phyloP scores from a whole-genome alignment of 2,797 vertebrate genomes.

The Hypotaenidia okinawae region DNA sequence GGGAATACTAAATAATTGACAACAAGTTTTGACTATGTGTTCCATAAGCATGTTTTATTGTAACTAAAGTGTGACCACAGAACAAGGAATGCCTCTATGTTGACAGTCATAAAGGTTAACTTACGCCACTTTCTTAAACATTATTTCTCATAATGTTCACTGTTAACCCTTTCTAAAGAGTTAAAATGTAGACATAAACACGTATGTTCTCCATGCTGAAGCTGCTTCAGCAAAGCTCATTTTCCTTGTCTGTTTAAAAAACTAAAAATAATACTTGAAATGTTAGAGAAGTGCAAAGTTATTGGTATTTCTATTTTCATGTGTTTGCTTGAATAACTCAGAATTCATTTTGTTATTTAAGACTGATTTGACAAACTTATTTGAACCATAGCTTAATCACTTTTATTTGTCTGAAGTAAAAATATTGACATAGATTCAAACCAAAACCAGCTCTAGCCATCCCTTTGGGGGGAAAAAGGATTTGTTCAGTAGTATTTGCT shows the following conservation, averaged over 20 bases:
- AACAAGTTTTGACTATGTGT: slow-evolving; percentile 72
- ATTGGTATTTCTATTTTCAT: slow-evolving; percentile 15
- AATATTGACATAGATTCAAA: slow-evolving; percentile 52
- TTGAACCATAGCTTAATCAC: slow-evolving; percentile 46
- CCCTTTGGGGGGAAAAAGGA: neutral
- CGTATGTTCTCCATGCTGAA: slow-evolving; percentile 40
- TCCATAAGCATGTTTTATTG: slow-evolving; percentile 65
- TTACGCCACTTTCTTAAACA: slow-evolving; percentile 44
- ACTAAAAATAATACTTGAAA: neutral
- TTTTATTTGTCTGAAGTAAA: slow-evolving; percentile 63
- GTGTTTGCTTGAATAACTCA: slow-evolving; percentile 46
- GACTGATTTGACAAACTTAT: slow-evolving; percentile 53
- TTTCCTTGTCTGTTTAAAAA: slow-evolving; percentile 57
- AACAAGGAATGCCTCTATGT: neutral
- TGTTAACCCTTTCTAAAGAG: slow-evolving; percentile 41
- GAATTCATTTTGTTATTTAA: slow-evolving; percentile 45
- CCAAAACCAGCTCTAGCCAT: neutral
- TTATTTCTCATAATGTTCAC: neutral
- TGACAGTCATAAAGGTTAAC: slow-evolving; percentile 33
- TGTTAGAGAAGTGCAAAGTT: slow-evolving; percentile 34
- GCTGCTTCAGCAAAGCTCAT: slow-evolving; percentile 55
- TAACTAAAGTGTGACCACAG: slow-evolving; percentile 63
- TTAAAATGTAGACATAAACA: slow-evolving; percentile 57
- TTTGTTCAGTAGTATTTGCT: slow-evolving; percentile 34
- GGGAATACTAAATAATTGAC: slow-evolving; percentile 82